These are phyloP conservation scores for Lophura nycthemera DNA, from an alignment of 2,113 vertebrate species.

Conservation along the genomic window DNA sequence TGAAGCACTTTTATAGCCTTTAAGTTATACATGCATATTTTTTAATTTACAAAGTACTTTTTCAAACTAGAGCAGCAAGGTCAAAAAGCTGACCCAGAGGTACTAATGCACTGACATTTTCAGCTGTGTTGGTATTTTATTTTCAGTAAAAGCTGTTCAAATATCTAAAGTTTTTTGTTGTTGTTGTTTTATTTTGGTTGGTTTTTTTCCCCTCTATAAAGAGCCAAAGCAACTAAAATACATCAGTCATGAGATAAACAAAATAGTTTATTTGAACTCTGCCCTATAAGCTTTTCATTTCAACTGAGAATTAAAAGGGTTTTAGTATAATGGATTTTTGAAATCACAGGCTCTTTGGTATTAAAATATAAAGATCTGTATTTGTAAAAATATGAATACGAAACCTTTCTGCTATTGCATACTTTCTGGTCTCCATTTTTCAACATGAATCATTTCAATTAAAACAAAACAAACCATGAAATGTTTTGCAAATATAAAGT, in stretches of 20 bases:
- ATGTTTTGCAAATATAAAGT: slow-evolving; percentile 2
- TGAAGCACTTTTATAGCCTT: neutral
- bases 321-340: slow-evolving; percentile 45
- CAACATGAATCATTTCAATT: neutral
- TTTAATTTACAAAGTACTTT: neutral
- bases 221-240: neutral
- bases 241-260: slow-evolving; percentile 26
- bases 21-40: neutral
- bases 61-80: neutral
- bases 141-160: slow-evolving; percentile 28
- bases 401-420: slow-evolving; percentile 4
- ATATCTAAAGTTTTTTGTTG: neutral
- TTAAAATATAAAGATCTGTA: slow-evolving; percentile 7
- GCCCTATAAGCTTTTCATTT: slow-evolving; percentile 13
- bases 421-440: neutral
- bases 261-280: slow-evolving; percentile 46
- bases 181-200: neutral
- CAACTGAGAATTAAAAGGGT: neutral
- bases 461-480: slow-evolving; percentile 40
- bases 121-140: neutral
- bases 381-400: neutral
- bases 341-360: slow-evolving; percentile 16
- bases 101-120: neutral
- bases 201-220: neutral
- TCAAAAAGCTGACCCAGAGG: neutral